A percentile compares a stretch with the other conserved stretches of the same genome.
Conservation (phyloP, 2,113 vertebrate species). For the Silurus glanis region DNA sequence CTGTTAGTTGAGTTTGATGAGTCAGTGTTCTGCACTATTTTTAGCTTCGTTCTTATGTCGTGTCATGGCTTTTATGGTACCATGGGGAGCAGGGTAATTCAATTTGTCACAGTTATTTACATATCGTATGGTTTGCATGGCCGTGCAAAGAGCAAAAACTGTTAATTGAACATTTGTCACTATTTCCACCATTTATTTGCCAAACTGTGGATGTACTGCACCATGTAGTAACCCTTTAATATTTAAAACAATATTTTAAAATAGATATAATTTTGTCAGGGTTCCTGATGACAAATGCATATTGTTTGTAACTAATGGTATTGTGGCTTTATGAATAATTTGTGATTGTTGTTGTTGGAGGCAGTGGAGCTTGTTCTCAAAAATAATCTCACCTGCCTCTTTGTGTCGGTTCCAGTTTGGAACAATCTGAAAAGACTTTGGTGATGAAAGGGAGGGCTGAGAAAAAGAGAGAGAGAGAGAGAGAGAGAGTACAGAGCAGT, state of each 20-base stretch:
- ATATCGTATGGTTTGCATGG: background rate
- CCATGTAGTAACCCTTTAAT: background rate
- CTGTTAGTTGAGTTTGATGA: background rate
- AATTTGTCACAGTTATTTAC: background rate
- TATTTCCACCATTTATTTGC: background rate
- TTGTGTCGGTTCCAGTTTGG: background rate
- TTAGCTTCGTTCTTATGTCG: background rate
- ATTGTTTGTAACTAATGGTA: background rate
- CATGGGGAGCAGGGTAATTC: background rate
- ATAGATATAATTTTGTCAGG: background rate
- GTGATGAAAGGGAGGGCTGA: background rate
- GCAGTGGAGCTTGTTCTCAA: background rate
- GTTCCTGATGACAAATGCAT: background rate
- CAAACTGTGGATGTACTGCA: background rate
- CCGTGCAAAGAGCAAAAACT: background rate
- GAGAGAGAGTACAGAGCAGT: conserved; percentile 2
- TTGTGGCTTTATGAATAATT: background rate
- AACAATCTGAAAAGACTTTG: background rate
- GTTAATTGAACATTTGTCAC: background rate
- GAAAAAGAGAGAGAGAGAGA: conserved; percentile 1
- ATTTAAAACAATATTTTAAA: background rate
- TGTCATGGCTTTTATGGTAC: background rate
- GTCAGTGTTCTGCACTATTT: background rate
- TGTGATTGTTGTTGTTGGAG: background rate
- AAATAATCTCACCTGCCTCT: background rate